Conservation (phyloP, 1,140 invertebrate genomes). For the Streblospio benedicti region DNA sequence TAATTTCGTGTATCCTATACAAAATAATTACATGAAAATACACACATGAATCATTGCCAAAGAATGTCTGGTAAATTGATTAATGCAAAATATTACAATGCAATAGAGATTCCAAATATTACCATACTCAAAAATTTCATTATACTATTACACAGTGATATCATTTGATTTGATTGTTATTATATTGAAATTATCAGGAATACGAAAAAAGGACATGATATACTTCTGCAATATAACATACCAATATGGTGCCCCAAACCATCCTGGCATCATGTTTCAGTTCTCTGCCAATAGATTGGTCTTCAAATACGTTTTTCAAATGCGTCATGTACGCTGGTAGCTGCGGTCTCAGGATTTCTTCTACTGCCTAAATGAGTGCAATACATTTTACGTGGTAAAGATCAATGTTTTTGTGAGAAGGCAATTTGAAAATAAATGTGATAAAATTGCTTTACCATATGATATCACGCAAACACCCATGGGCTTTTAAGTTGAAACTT, state of each 20-base stretch:
- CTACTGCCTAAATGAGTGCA: conserved; percentile 31
- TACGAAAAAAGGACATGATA: conserved; percentile 33
- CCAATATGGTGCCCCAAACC: no score
- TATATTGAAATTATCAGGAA: not conserved
- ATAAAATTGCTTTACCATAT: no score
- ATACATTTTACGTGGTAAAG: no score
- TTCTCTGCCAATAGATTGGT: conserved; percentile 21
- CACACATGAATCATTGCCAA: no score
- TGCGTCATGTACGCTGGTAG: conserved; percentile 35
- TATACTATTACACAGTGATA: not conserved
- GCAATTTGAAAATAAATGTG: no score
- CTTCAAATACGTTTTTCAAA: conserved; percentile 28
- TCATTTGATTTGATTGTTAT: not conserved
- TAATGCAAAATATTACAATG: no score
- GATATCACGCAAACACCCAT: conserved; percentile 5
- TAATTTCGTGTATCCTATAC: no score
- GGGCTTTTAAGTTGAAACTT: no score
- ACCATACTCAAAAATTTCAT: not conserved
- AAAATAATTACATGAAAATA: no score
- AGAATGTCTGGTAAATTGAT: no score
- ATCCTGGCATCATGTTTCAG: conserved; percentile 30
- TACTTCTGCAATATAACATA: conserved; percentile 40
- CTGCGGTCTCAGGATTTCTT: conserved; percentile 37
- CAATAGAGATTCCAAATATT: not conserved
- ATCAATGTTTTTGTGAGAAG: no score